Percentiles rank a stretch among this genome's conserved stretches.
phyloP scores from a whole-genome alignment of 2,113 vertebrate genomes.

The Phasianus colchicus region DNA sequence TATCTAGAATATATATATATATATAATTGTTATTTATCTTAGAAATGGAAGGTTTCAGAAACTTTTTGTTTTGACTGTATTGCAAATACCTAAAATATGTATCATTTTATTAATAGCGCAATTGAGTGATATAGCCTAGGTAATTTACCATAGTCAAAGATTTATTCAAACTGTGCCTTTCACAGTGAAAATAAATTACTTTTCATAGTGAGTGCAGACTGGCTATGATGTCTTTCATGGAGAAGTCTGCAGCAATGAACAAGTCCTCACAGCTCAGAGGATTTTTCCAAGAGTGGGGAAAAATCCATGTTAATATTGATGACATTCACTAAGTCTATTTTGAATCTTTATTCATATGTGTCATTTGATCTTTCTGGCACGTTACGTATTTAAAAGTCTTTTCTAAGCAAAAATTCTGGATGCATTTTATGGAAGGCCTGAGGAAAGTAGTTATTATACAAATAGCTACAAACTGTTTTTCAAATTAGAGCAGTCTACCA shows the following conservation, averaged over 20 bases:
- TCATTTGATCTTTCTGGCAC: neutral
- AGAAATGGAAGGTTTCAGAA: neutral
- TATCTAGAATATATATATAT: neutral
- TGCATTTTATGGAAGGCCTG: neutral
- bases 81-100: neutral
- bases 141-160: neutral
- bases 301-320: neutral
- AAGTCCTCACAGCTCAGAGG: neutral
- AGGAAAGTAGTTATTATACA: neutral
- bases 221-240: too few relatives aligned
- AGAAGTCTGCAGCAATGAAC: neutral
- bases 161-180: neutral
- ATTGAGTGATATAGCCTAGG: accelerated
- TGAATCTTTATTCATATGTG: neutral
- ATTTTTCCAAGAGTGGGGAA: neutral
- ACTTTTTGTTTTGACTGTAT: neutral
- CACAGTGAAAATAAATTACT: neutral
- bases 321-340: neutral
- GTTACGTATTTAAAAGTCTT: neutral
- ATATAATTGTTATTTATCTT: neutral
- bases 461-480: neutral
- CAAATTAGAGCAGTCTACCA: neutral
- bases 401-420: neutral
- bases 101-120: neutral
- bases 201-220: neutral